These are phyloP conservation scores for Drosophila borealis DNA, from an alignment of 2,888 invertebrate genomes.

Conservation along the genomic window DNA sequence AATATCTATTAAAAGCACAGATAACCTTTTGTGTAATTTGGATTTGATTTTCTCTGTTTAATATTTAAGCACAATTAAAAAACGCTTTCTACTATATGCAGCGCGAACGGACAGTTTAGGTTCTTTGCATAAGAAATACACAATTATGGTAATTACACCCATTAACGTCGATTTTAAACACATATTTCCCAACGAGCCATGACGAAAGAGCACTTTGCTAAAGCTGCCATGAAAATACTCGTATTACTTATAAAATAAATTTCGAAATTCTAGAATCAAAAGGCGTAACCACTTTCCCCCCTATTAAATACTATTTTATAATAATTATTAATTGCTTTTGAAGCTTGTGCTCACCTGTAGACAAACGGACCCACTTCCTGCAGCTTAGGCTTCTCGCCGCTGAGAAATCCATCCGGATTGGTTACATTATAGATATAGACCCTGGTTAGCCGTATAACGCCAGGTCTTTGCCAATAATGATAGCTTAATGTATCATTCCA, in stretches of 20 bases:
- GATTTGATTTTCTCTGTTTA: conserved; percentile 1
- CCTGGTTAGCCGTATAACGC: conserved; percentile 92
- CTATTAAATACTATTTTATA: background rate
- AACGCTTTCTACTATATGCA: conserved; percentile 43
- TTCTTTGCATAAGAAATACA: conserved; percentile 28
- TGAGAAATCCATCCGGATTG: conserved; percentile 92
- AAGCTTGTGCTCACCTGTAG: conserved; percentile 88
- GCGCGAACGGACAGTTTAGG: conserved; percentile 6
- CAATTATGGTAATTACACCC: conserved; percentile 67
- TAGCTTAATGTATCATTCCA: conserved; percentile 94
- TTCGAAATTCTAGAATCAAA: conserved; percentile 41
- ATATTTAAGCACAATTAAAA: conserved; percentile 6
- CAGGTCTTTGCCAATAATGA: conserved; percentile 95
- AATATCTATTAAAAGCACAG: conserved; percentile 3
- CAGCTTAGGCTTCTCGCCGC: conserved; percentile 92
- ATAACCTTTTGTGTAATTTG: conserved; percentile 1
- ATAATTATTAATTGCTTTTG: background rate
- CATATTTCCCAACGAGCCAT: conserved; percentile 62
- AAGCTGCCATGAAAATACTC: conserved; percentile 58
- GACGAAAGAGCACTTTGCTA: conserved; percentile 55
- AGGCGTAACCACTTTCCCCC: conserved; percentile 61
- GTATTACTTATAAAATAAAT: conserved; percentile 21
- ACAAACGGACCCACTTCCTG: conserved; percentile 94
- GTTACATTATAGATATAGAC: conserved; percentile 96
- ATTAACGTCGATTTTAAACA: conserved; percentile 57